These are phyloP conservation scores for Uloborus diversus DNA, from an alignment of 1,140 invertebrate genomes.

Conservation along the genomic window DNA sequence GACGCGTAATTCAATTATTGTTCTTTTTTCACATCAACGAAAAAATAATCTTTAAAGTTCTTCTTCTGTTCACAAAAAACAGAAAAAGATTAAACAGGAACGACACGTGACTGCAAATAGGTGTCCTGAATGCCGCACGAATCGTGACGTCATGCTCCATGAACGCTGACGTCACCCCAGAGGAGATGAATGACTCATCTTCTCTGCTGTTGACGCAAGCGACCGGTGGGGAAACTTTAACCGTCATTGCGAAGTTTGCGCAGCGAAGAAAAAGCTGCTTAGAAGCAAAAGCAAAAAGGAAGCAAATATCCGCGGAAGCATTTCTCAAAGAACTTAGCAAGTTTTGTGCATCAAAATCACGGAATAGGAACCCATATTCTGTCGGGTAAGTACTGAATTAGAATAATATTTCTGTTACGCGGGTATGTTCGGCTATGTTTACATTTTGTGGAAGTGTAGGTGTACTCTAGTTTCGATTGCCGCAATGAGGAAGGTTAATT, in stretches of 20 bases:
- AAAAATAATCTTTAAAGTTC: background rate
- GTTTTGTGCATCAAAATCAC: background rate
- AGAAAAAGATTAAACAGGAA: slow-evolving; percentile 20
- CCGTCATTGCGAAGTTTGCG: slow-evolving; percentile 5
- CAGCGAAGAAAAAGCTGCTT: background rate
- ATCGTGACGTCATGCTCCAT: slow-evolving; percentile 54
- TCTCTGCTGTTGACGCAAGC: slow-evolving; percentile 36
- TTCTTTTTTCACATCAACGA: too few relatives aligned
- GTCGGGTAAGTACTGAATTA: slow-evolving; percentile 7
- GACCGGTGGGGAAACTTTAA: slow-evolving; percentile 28
- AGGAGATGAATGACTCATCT: slow-evolving; percentile 40
- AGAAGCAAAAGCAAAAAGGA: background rate
- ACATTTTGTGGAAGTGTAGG: background rate
- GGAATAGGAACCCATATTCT: background rate
- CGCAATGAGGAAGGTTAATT: background rate
- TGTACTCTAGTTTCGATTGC: background rate
- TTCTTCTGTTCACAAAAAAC: background rate
- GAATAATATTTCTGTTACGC: background rate
- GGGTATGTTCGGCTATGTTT: background rate
- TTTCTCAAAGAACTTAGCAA: slow-evolving; percentile 1
- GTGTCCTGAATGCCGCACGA: slow-evolving; percentile 52
- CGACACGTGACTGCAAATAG: slow-evolving; percentile 34
- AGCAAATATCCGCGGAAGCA: background rate
- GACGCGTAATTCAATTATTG: too few relatives aligned
- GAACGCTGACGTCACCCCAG: slow-evolving; percentile 38